These are phyloP conservation scores for Psittacula derbiana DNA, from an alignment of 2,797 vertebrate species.

Conservation along the genomic window DNA sequence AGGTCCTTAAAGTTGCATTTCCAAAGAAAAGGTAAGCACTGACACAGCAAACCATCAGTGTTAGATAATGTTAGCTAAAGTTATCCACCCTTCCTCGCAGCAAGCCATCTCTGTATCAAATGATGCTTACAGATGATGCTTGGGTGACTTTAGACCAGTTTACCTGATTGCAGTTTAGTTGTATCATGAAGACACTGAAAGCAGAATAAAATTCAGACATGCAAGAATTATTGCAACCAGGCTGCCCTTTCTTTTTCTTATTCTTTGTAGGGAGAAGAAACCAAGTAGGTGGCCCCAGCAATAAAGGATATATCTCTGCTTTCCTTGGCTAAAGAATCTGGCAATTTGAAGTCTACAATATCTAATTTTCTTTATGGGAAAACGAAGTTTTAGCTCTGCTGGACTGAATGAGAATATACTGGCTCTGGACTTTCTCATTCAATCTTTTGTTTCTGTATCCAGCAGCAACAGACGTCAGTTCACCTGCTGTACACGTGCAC, in stretches of 20 bases:
- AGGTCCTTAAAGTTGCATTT: not conserved
- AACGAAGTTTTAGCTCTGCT: slow-evolving; percentile 26
- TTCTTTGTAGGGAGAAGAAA: not conserved
- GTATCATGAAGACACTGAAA: not conserved
- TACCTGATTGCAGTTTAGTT: not conserved
- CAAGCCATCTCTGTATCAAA: not conserved
- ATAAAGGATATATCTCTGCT: not conserved
- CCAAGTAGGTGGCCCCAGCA: slow-evolving; percentile 11
- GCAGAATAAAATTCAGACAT: not conserved
- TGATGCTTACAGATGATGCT: not conserved
- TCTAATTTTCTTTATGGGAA: slow-evolving; percentile 29
- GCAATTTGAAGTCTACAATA: not conserved
- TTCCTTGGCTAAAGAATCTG: slow-evolving; percentile 22
- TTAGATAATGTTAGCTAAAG: not conserved
- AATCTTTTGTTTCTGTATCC: slow-evolving; percentile 22
- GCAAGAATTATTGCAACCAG: not conserved
- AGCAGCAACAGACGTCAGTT: not conserved
- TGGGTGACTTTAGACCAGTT: not conserved
- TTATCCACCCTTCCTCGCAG: not conserved
- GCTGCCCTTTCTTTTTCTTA: not conserved
- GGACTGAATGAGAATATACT: slow-evolving; percentile 42
- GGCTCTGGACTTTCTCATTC: slow-evolving; percentile 8
- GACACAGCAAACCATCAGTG: not conserved
- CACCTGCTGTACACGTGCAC: not conserved
- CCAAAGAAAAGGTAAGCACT: not conserved